Evolutionary conservation across 2,888 invertebrate genomes (phyloP), one percentile per base, ranked within the genome.

Genomic region (Orchesella flavescens): DNA sequence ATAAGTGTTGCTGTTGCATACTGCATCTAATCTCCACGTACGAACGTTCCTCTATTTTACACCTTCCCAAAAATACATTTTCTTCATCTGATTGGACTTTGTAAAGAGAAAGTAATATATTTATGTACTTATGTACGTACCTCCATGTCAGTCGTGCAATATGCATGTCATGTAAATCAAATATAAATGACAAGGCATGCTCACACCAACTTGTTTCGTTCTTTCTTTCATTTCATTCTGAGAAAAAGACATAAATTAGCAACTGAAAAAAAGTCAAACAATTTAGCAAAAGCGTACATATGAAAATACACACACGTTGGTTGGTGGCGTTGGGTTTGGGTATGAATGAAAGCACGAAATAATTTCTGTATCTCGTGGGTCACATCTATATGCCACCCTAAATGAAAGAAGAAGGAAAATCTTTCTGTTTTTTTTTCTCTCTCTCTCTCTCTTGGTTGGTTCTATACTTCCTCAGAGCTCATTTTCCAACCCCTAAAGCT

Each of bases 321-420:
- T 34, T 2, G 3, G 7, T 17, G 34, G 10, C 43, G 4, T 66
- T 34, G 10, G 19, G 4, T 17, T 34, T 65, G 2, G 9, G 61
- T 19, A 71, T 71, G 63, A 69, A 43, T 79, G 79, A 75, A 59
- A 61, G 80, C 65, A 74, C 69, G 74, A 69, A 81, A 81, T 81
- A 81, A 81, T 81, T 69, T 79, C 63, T 81, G 81, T 75, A 81
- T 81, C 81, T 81, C 74, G 74, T 74, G 81, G 75, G 81, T 69
- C 81, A 74, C 66, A 80, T 73, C 34, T 34, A 75, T 69, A 69
- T 44, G n/a, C 46, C 66, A 68, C 46, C 66, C 15, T 23, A 10
- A 21, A 23, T 19, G 10, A 15, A 15, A 1, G 17, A 71, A 71
- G 53, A 71, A 71, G 13, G 23, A 21, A 55, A 65, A 65, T 21